Evolutionary conservation across 2,797 vertebrate genomes (phyloP), one percentile per base, ranked within the genome.

Genomic region (Sternotherus odoratus): DNA sequence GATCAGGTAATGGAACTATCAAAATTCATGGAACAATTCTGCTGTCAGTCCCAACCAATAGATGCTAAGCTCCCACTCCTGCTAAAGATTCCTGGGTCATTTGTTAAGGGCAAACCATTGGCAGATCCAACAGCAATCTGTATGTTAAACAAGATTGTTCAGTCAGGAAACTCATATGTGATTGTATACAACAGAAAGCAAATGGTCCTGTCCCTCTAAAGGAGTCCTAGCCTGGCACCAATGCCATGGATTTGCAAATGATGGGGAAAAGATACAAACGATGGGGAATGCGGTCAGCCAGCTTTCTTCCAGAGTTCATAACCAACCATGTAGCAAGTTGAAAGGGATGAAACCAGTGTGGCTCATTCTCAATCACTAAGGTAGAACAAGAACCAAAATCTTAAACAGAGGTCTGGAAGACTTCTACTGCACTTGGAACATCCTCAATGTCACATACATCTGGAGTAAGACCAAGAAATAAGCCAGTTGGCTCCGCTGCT

Each of bases 381-480:
- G 86, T 0, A 56, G n/a, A 95, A 88, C 77, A 43, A 85, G 90
- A 93, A 13, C 4, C 79, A 86, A 88, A 82, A 17, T 33, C 19
- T 84, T 88, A 60, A 82, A 83, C 30, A 87, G 43, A 93, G 36
- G 75, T 69, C n/a, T 69, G n/a, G 77, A 50, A 10, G 60, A 77
- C 53, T 86, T 72, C 39, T 50, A 2, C 79, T 63, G 78, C 91
- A 93, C 36, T 82, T 82, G 54, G 89, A 92, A 89, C 36, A 78
- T 82, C 1, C 51, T 87, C 39, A 50, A 75, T 26, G 60, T 53
- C 75, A 94, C 9, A 51, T 48, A n/a, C 2, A 89, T 2, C 43
- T 46, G 28, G 88, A 87, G 19, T 28, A 86, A 90, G 54, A 89
- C 21, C 43, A 94, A 93, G 77, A 94, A 87, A 82, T n/a, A 88